Base-by-base conservation (phyloP, 1,140 invertebrate species). In the Papilio helenus region DNA sequence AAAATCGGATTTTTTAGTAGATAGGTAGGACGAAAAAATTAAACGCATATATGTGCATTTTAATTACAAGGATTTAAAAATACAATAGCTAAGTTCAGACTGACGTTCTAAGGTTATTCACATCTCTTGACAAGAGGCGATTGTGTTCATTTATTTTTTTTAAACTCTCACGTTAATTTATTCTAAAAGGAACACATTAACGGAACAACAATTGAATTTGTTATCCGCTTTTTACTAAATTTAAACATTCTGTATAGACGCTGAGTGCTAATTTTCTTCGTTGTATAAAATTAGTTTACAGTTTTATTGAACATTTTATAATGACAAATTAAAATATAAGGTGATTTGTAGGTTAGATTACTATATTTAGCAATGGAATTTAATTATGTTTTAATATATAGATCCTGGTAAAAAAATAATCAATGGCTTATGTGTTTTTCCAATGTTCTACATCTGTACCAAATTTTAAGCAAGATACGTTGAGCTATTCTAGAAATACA, bases 51-150 rank as follows among this genome's bases (percentile, higher is more conserved):
- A n/a, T n/a, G n/a, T 61, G 23, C 23, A 39, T 12, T 61, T 61
- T 26, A 26, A 26, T 12, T 61, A 20, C 58, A 61, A 61, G 23
- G 23, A 61, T 61, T 58, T 26, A 16, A 61, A 61, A 61, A 8
- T 26, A 26, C 58, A 61, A 61, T 61, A 61, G 58, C 58, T 10
- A 10, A 14, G 58, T 20, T 55, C 4, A 26, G 58, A 18, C 3
- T n/a, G 16, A 55, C 16, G 51, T 61, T 26, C 20, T 26, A 26
- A 61, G 58, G 58, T 61, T 61, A 61, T 61, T 61, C 58, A 61
- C 58, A 61, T 61, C 20, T 29, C 9, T 61, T 61, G 55, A 58
- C 14, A 61, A 26, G n/a, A 61, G 9, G 26, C 23, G 23, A 61
- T 26, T 61, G 58, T 61, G 23, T 61, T 58, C n/a, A 58, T 58